Percentiles rank a stretch among this genome's conserved stretches.
These are phyloP conservation scores for Drosophila paranaensis DNA, from an alignment of 2,888 invertebrate species.

Conservation along the genomic window DNA sequence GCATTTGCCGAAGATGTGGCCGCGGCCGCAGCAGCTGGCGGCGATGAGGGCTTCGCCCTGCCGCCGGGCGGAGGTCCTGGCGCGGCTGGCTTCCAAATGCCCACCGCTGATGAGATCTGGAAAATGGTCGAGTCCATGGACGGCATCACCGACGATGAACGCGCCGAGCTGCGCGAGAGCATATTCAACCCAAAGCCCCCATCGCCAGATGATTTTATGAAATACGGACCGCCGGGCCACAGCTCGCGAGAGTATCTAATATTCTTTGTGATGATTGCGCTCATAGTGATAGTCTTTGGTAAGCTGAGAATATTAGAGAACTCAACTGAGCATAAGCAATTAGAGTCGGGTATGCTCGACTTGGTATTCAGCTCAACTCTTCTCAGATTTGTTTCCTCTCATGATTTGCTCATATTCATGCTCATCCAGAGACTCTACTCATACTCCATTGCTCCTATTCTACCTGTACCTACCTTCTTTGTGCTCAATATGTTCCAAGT, in stretches of 20 bases:
- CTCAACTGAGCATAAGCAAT: background rate
- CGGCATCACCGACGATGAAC: conserved; percentile 88
- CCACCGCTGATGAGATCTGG: conserved; percentile 87
- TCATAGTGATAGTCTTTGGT: conserved; percentile 83
- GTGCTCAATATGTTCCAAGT: background rate
- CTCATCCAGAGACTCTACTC: background rate
- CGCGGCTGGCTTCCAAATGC: conserved; percentile 84
- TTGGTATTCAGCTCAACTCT: background rate
- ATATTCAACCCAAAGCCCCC: conserved; percentile 85
- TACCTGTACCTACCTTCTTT: background rate
- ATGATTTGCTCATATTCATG: background rate
- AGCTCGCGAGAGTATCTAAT: conserved; percentile 80
- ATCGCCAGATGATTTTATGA: conserved; percentile 81
- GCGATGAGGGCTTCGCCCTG: conserved; percentile 61
- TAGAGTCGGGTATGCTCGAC: background rate
- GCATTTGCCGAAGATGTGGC: conserved; percentile 81
- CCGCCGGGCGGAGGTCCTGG: conserved; percentile 61
- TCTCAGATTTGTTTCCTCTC: background rate
- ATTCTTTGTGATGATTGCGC: conserved; percentile 84
- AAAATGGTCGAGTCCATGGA: conserved; percentile 86
- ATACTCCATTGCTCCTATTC: background rate
- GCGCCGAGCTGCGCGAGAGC: conserved; percentile 86
- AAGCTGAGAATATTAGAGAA: conserved; percentile 65
- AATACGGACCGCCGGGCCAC: conserved; percentile 59
- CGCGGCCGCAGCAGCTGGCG: conserved; percentile 74